phyloP scores from a whole-genome alignment of 1,140 invertebrate genomes.

The Lepeophtheirus salmonis region DNA sequence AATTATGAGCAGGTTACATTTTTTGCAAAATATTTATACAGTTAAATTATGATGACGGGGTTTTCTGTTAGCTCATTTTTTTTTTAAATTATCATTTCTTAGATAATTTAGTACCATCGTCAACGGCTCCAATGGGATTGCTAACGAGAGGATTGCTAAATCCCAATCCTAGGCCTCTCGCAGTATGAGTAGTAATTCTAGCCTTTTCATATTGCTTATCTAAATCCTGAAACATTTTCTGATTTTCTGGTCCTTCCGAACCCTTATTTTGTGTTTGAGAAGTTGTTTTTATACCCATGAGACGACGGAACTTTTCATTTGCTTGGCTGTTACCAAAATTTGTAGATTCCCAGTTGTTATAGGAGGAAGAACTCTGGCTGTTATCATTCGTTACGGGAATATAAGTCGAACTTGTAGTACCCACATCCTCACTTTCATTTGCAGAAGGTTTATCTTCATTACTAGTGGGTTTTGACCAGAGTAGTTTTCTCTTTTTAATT shows the following conservation, averaged over 20 bases:
- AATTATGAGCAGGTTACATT: too few relatives aligned
- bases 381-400: neutral
- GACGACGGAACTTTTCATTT: slow-evolving; percentile 30
- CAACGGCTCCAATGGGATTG: neutral
- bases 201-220: slow-evolving; percentile 37
- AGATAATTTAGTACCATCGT: neutral
- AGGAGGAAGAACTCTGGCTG: slow-evolving; percentile 5
- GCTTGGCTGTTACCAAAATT: slow-evolving; percentile 15
- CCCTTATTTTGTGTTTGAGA: neutral
- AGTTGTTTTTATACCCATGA: slow-evolving; percentile 32
- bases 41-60: too few relatives aligned
- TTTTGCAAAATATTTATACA: too few relatives aligned
- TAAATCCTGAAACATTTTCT: slow-evolving; percentile 29
- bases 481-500: slow-evolving; percentile 16
- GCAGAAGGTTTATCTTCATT: too few relatives aligned
- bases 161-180: slow-evolving; percentile 35
- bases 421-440: neutral
- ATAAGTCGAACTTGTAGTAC: neutral
- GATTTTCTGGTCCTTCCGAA: neutral
- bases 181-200: slow-evolving; percentile 35
- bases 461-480: slow-evolving; percentile 3
- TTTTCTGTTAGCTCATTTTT: too few relatives aligned
- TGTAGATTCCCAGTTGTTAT: slow-evolving; percentile 18
- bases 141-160: slow-evolving; percentile 23
- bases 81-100: too few relatives aligned